Evolutionary conservation across 2,888 invertebrate species (phyloP).

Genomic region (Sicus ferrugineus): DNA sequence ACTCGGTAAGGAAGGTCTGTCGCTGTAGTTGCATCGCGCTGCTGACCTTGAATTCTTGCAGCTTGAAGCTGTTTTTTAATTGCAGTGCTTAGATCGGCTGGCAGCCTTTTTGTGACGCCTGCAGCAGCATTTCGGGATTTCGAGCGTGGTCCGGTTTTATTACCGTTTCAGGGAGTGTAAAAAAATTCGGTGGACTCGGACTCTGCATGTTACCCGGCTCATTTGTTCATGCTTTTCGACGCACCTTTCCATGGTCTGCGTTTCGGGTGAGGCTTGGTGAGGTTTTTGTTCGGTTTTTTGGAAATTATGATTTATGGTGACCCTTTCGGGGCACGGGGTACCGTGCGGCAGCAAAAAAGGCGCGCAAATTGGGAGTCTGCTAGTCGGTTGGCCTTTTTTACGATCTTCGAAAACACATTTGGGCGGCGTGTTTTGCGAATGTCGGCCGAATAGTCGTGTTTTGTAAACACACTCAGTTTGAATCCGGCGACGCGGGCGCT

Average conservation of each 20-base stretch:
- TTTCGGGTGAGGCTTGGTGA: slow-evolving; percentile 26
- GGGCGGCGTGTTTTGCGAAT: slow-evolving; percentile 40
- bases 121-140: background rate
- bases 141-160: slow-evolving; percentile 1
- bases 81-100: background rate
- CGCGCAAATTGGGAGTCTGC: slow-evolving; percentile 33
- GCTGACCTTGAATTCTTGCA: slow-evolving; percentile 20
- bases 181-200: slow-evolving; percentile 20
- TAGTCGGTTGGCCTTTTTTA: slow-evolving; percentile 3
- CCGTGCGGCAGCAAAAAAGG: slow-evolving; percentile 13
- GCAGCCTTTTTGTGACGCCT: background rate
- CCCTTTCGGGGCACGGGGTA: slow-evolving; percentile 48
- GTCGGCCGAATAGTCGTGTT: slow-evolving; percentile 48
- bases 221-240: slow-evolving; percentile 38
- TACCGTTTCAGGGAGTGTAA: slow-evolving; percentile 8
- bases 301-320: slow-evolving; percentile 61
- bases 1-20: background rate
- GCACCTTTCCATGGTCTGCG: slow-evolving; percentile 35
- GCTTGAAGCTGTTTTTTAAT: slow-evolving; percentile 19
- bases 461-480: slow-evolving; percentile 63
- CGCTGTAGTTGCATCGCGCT: too few relatives aligned
- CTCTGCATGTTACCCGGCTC: slow-evolving; percentile 6
- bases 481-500: slow-evolving; percentile 52
- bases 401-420: slow-evolving; percentile 39
- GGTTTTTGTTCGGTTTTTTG: slow-evolving; percentile 46